Conservation (phyloP, 1,140 invertebrate species). For the Zaprionus africanus region DNA sequence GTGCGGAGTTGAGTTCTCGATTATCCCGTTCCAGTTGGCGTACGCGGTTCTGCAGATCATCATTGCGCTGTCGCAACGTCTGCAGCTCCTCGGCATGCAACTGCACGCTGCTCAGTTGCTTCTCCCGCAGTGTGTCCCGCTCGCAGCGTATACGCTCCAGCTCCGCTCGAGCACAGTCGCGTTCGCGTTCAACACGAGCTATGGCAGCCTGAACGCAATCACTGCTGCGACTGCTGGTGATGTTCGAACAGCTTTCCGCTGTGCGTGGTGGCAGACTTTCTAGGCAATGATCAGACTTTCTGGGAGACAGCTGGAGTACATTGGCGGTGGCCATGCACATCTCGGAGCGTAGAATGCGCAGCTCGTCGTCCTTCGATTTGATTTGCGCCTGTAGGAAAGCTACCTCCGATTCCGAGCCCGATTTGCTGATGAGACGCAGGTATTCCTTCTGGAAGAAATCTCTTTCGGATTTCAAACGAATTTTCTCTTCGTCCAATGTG, state of each 20-base stretch:
- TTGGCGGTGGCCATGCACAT: constrained; percentile 40
- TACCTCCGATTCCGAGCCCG: constrained; percentile 68
- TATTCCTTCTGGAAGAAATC: constrained; percentile 84
- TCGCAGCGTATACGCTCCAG: constrained; percentile 76
- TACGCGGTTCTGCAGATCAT: constrained; percentile 60
- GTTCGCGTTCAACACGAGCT: constrained; percentile 67
- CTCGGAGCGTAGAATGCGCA: constrained; percentile 58
- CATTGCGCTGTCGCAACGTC: constrained; percentile 55
- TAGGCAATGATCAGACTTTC: constrained; percentile 33
- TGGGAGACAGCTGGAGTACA: constrained; percentile 41
- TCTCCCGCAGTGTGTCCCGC: constrained; percentile 70
- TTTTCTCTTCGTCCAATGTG: constrained; percentile 73
- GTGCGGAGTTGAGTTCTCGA: constrained; percentile 64
- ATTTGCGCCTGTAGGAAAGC: constrained; percentile 76
- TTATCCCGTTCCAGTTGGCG: constrained; percentile 70
- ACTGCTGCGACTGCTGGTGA: constrained; percentile 24
- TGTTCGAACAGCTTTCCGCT: constrained; percentile 16
- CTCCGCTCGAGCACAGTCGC: constrained; percentile 71
- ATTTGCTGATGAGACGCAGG: constrained; percentile 65
- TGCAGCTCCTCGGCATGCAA: constrained; percentile 68
- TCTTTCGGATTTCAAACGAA: constrained; percentile 67
- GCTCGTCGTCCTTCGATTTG: constrained; percentile 80
- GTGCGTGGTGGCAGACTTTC: constrained; percentile 41
- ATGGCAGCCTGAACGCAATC: constrained; percentile 79
- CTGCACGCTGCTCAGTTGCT: constrained; percentile 60